Percentiles rank a stretch among this genome's conserved stretches.
phyloP scores from a whole-genome alignment of 2,113 vertebrate genomes.

The Rousettus leschenaultii region DNA sequence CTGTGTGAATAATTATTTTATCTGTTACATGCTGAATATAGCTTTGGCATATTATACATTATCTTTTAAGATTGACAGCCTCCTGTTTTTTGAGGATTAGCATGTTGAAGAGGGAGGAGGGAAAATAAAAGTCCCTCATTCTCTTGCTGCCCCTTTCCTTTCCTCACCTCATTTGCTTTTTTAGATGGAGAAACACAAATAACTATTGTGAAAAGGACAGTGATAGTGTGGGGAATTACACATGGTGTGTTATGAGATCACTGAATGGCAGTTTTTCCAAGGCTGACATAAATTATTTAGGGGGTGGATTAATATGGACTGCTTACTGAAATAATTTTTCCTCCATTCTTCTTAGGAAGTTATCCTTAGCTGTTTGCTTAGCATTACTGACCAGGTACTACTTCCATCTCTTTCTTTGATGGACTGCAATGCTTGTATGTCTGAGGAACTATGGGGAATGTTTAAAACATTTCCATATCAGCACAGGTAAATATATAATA shows the following conservation, averaged over 20 bases:
- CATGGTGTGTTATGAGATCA: not conserved
- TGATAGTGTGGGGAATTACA: not conserved
- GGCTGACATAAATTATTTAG: constrained; percentile 10
- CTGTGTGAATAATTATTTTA: not conserved
- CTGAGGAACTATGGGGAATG: constrained; percentile 96
- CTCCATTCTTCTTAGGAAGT: constrained; percentile 82
- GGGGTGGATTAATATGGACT: not conserved
- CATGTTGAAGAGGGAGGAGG: not conserved
- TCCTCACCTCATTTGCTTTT: not conserved
- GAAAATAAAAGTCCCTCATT: constrained; percentile 11
- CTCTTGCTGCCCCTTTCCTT: not conserved
- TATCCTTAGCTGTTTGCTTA: constrained; percentile 90
- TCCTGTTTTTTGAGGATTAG: not conserved
- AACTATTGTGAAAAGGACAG: not conserved
- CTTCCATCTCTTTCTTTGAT: constrained; percentile 90
- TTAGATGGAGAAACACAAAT: constrained; percentile 23
- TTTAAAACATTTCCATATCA: constrained; percentile 95
- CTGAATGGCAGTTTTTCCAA: not conserved
- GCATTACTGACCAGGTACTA: constrained; percentile 91
- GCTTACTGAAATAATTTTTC: constrained; percentile 64
- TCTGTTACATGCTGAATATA: not conserved
- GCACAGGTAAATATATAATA: constrained; percentile 87
- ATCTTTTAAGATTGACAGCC: constrained; percentile 5
- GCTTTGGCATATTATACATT: not conserved
- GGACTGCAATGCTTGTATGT: constrained; percentile 98